Percentiles rank a stretch among this genome's conserved stretches.
Conservation (phyloP, 1,140 invertebrate genomes). For the Drosophila takahashii region DNA sequence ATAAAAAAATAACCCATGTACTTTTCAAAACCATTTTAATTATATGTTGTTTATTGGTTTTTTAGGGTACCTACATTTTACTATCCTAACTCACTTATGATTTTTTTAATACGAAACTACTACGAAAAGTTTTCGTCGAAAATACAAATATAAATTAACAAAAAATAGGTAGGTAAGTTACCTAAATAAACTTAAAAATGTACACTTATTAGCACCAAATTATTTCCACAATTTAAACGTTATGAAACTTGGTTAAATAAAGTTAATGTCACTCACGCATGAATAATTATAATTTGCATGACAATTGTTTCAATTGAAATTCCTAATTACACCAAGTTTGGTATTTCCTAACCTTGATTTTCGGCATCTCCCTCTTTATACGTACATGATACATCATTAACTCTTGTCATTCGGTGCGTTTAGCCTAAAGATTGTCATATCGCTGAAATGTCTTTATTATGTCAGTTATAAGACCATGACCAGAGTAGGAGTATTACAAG, state of each 20-base stretch:
- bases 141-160: no score
- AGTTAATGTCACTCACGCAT: not conserved
- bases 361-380: not conserved
- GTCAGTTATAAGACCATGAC: conserved; percentile 40
- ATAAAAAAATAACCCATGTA: not conserved
- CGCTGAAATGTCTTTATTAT: conserved; percentile 47
- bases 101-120: no score
- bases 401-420: conserved; percentile 30
- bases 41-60: not conserved
- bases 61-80: no score
- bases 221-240: no score
- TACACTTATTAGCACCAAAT: no score
- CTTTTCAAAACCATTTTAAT: not conserved
- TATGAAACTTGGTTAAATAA: not conserved
- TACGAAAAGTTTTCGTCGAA: no score
- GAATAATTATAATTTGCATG: conserved; percentile 1
- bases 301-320: conserved; percentile 5
- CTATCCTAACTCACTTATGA: no score
- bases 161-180: no score
- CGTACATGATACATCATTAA: conserved; percentile 16
- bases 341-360: conserved; percentile 24
- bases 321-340: not conserved
- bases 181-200: no score
- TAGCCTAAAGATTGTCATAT: conserved; percentile 43
- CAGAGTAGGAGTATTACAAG: conserved; percentile 23